Percentiles rank a stretch among this genome's conserved stretches.
Conservation (phyloP, 37 sponge, comb jelly and placozoan genomes). For the Eunapius fragilis region DNA sequence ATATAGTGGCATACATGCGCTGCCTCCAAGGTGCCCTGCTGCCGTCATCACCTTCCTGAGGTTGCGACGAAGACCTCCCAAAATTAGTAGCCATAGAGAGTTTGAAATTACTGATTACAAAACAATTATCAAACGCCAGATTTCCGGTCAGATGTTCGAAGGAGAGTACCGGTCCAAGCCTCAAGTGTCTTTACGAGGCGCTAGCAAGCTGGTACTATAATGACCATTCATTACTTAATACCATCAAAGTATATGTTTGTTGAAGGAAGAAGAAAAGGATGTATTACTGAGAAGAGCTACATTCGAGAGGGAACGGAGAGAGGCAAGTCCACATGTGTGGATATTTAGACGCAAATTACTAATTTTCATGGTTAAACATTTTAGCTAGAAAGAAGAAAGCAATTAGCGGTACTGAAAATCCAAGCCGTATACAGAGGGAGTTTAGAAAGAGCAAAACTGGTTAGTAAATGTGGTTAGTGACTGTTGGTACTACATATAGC, state of each 20-base stretch:
- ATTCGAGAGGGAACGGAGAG: constrained; percentile 67
- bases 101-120: not conserved
- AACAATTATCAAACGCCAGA: not conserved
- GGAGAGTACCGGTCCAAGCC: constrained; percentile 79
- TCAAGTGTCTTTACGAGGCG: constrained; percentile 77
- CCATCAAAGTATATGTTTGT: not conserved
- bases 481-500: too few relatives aligned
- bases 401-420: constrained; percentile 27
- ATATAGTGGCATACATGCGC: not conserved
- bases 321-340: constrained; percentile 19
- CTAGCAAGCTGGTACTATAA: constrained; percentile 53
- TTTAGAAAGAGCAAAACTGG: constrained; percentile 11
- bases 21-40: not conserved
- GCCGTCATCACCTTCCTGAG: not conserved
- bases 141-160: constrained; percentile 56
- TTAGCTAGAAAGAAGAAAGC: constrained; percentile 7
- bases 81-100: not conserved
- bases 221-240: not conserved
- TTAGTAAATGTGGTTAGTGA: not conserved
- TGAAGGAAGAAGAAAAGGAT: constrained; percentile 41
- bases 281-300: constrained; percentile 36
- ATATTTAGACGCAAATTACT: not conserved
- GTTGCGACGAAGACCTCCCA: not conserved
- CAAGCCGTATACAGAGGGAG: constrained; percentile 53
- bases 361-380: not conserved